phyloP scores from a whole-genome alignment of 2,797 vertebrate species.

The Moxostoma hubbsi region DNA sequence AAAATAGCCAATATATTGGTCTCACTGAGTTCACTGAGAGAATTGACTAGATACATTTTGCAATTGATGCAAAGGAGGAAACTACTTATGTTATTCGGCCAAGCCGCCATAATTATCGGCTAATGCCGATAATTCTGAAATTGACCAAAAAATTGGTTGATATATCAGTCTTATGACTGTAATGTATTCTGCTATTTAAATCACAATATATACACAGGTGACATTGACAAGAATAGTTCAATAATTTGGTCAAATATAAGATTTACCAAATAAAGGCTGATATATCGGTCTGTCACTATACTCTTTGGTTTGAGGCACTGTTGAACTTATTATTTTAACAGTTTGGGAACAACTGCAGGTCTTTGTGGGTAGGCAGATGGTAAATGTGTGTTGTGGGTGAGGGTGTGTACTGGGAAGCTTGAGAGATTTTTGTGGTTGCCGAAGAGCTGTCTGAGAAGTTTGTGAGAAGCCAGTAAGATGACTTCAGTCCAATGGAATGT shows the following conservation, averaged over 20 bases:
- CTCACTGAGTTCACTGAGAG: too few relatives aligned
- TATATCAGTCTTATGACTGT: too few relatives aligned
- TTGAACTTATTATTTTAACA: conserved; percentile 1
- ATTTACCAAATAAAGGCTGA: not conserved
- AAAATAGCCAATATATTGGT: too few relatives aligned
- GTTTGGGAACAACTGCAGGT: conserved; percentile 50
- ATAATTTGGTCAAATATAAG: not conserved
- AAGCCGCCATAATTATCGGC: too few relatives aligned
- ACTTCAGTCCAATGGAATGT: conserved; percentile 60
- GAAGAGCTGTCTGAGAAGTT: conserved; percentile 50
- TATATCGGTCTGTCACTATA: not conserved
- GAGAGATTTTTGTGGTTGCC: conserved; percentile 48
- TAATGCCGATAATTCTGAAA: too few relatives aligned
- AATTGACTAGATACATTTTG: too few relatives aligned
- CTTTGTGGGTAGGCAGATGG: conserved; percentile 59
- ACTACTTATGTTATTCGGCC: too few relatives aligned
- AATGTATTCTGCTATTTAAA: too few relatives aligned
- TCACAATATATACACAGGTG: too few relatives aligned
- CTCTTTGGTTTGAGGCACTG: not conserved
- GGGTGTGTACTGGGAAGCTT: conserved; percentile 53
- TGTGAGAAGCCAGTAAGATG: conserved; percentile 52
- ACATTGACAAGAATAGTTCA: too few relatives aligned
- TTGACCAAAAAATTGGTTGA: too few relatives aligned
- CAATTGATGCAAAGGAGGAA: too few relatives aligned
- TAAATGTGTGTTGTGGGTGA: conserved; percentile 39